Evolutionary conservation across 2,888 invertebrate species (phyloP), one percentile per base, ranked within the genome.

Genomic region (Chloroclystis v-ata): DNA sequence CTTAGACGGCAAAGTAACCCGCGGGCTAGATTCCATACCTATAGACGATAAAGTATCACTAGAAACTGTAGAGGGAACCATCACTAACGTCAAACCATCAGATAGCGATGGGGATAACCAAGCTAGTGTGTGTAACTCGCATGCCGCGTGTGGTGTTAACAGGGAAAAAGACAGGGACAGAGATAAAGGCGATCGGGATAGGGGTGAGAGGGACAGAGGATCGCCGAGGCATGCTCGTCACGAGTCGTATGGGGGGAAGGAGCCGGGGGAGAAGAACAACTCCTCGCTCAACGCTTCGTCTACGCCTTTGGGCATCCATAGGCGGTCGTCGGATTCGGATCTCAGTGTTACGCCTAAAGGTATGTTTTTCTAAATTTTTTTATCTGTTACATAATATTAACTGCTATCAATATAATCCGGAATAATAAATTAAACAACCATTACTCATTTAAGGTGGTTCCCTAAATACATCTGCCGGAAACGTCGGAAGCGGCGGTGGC

Each of bases 271-370:
- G 43, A 63, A 71, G 4, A 78, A 70, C 49, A 79, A 77, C 40
- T 75, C 85, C 0, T 77, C 83, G 12, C 70, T 85, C 49, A 78
- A 86, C 65, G 81, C 89, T 25, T 75, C 89, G 2, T 89, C 89
- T 0, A 85, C 86, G 28, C 89, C 75, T 40, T 72, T 75, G 78
- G 90, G 78, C 82, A 94, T 86, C 52, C 93, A 94, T 69, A 89
- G 97, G 42, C 89, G 97, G 60, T 97, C 97, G 2, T 97, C 97
- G 1, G 98, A 97, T 78, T 97, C 97, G 0, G 98, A 98, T 82
- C 89, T 97, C 59, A 97, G 95, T 85, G 92, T 96, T 38, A 96
- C 97, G 8, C 96, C 97, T 3, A 97, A 96, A 94, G 97, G 97
- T 97, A 43, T 7, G 10, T 13, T 28, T 39, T 14, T 16, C n/a